These are phyloP conservation scores for Cervus canadensis DNA, from an alignment of 2,113 vertebrate genomes.

Conservation along the genomic window DNA sequence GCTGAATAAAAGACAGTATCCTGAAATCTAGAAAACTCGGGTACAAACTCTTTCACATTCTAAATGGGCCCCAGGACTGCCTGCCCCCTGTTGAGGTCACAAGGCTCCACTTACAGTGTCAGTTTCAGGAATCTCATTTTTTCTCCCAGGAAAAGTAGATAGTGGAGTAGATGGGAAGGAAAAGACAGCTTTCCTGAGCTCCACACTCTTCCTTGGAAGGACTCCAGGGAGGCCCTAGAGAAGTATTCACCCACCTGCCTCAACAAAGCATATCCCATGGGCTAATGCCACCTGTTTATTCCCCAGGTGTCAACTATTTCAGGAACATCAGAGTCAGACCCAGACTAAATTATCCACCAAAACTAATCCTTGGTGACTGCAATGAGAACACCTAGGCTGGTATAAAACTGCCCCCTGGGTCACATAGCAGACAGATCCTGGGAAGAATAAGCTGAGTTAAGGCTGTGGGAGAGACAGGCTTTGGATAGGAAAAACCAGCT, in stretches of 20 bases:
- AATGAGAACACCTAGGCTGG: neutral
- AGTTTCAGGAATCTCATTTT: neutral
- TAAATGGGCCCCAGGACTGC: neutral
- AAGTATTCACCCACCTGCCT: conserved; percentile 17
- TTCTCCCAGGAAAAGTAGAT: neutral
- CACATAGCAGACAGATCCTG: neutral
- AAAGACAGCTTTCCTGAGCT: neutral
- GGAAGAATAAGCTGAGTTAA: neutral
- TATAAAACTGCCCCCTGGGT: neutral
- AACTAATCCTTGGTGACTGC: neutral
- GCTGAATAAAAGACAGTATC: conserved; percentile 24
- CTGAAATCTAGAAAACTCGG: conserved; percentile 50
- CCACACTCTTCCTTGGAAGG: neutral
- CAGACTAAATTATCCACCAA: conserved; percentile 9
- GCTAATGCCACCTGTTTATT: neutral
- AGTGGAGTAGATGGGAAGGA: neutral
- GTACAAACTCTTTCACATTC: neutral
- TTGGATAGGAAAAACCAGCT: neutral
- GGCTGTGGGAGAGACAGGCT: neutral
- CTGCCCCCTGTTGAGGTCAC: neutral
- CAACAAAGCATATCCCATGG: neutral
- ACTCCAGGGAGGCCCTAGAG: neutral
- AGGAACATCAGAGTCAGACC: conserved; percentile 22
- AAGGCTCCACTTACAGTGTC: neutral
- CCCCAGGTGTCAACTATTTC: conserved; percentile 5